These are phyloP conservation scores for Amiota mariae DNA, from an alignment of 2,888 invertebrate species.

Conservation along the genomic window DNA sequence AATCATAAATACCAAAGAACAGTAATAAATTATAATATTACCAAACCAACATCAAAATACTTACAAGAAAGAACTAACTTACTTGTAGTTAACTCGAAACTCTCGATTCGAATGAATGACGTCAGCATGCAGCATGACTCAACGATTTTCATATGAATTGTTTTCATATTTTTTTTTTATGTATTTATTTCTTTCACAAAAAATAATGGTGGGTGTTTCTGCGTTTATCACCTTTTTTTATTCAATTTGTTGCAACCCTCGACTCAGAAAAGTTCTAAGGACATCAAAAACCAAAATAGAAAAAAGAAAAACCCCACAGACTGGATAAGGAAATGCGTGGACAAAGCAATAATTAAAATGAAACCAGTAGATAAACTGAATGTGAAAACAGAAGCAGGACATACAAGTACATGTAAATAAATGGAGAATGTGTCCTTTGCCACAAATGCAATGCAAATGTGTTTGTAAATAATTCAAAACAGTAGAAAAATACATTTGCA, in stretches of 20 bases:
- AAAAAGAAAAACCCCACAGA: neutral
- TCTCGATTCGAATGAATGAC: neutral
- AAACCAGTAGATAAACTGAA: constrained; percentile 5
- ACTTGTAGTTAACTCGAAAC: too few relatives aligned
- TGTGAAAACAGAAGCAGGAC: neutral
- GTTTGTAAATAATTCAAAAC: constrained; percentile 61
- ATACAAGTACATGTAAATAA: neutral
- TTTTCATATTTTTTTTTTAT: neutral
- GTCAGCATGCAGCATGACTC: constrained; percentile 23
- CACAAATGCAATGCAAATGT: constrained; percentile 63
- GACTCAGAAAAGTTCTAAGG: neutral
- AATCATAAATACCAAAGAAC: too few relatives aligned
- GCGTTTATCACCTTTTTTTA: neutral
- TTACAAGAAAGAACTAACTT: too few relatives aligned
- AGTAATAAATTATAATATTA: too few relatives aligned
- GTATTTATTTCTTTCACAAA: neutral
- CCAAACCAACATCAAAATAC: too few relatives aligned
- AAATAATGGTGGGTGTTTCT: neutral
- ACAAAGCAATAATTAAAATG: constrained; percentile 20
- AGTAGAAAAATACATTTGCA: constrained; percentile 57
- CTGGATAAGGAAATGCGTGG: neutral
- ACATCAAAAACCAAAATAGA: neutral
- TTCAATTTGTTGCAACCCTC: constrained; percentile 20
- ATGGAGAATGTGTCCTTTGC: constrained; percentile 6
- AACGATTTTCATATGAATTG: constrained; percentile 10